phyloP scores from a whole-genome alignment of 1,140 invertebrate species.

The Cepaea nemoralis region DNA sequence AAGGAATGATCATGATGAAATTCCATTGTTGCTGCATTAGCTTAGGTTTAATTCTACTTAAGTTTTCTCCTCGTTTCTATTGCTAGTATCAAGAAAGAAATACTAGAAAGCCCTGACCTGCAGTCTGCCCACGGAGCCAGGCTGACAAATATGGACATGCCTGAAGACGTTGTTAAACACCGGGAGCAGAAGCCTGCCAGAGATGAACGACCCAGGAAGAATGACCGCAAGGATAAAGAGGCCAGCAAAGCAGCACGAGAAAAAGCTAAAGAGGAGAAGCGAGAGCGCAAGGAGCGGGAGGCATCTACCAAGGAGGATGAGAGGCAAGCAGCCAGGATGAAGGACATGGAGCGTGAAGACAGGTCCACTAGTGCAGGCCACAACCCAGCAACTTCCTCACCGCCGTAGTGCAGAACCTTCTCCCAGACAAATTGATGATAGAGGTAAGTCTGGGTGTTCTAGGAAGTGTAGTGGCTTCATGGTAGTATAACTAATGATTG shows the following conservation, averaged over 20 bases:
- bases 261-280: constrained; percentile 43
- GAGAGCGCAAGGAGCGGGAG: constrained; percentile 38
- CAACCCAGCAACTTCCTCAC: constrained; percentile 38
- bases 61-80: background rate
- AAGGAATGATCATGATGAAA: too few species aligned
- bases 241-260: constrained; percentile 39
- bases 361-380: constrained; percentile 36
- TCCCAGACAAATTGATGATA: constrained; percentile 59
- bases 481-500: too few species aligned
- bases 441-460: constrained; percentile 50
- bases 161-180: constrained; percentile 10
- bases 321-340: constrained; percentile 34
- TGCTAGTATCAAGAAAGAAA: constrained; percentile 27
- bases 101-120: constrained; percentile 15
- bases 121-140: background rate
- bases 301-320: constrained; percentile 45
- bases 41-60: too few species aligned
- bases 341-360: constrained; percentile 36
- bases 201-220: constrained; percentile 48
- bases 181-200: constrained; percentile 34
- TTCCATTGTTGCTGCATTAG: too few species aligned
- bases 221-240: constrained; percentile 49
- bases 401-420: constrained; percentile 62
- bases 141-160: background rate
- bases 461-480: too few species aligned